Conservation (phyloP, 1,140 invertebrate genomes). For the Philopotamus ludificatus region DNA sequence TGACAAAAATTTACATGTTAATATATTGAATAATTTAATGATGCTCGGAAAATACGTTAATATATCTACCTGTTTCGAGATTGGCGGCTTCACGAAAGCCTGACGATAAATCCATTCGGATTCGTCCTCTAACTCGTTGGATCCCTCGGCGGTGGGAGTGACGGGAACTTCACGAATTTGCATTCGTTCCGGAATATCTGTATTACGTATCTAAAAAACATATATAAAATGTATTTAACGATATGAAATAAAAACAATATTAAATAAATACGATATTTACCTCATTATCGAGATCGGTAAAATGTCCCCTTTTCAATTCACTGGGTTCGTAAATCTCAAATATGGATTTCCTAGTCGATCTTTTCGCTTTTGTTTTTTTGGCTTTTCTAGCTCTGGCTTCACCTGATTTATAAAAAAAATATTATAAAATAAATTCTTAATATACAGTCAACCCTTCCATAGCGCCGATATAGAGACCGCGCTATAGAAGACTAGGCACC, state of each 20-base stretch:
- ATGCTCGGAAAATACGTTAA: too few species aligned
- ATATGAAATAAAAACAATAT: neutral
- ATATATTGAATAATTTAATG: neutral
- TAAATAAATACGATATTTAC: conserved; percentile 49
- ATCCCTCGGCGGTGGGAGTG: conserved; percentile 76
- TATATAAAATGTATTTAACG: neutral
- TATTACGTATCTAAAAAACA: conserved; percentile 68
- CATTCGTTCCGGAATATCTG: conserved; percentile 90
- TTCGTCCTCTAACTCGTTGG: conserved; percentile 89
- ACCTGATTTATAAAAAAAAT: conserved; percentile 25
- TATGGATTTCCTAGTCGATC: conserved; percentile 84
- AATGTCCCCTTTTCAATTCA: conserved; percentile 93
- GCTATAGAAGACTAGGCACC: too few species aligned
- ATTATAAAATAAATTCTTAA: neutral
- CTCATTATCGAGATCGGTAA: conserved; percentile 92
- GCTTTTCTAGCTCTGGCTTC: conserved; percentile 45
- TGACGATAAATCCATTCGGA: conserved; percentile 97
- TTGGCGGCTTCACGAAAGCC: conserved; percentile 81
- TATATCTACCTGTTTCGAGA: conserved; percentile 68
- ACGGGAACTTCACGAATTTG: conserved; percentile 86
- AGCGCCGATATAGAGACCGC: too few species aligned
- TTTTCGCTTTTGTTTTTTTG: conserved; percentile 73
- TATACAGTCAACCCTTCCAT: too few species aligned
- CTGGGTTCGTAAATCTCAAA: conserved; percentile 96
- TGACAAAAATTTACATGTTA: conserved; percentile 38